Conservation (phyloP, 2,113 vertebrate genomes). For the Ciconia maguari region DNA sequence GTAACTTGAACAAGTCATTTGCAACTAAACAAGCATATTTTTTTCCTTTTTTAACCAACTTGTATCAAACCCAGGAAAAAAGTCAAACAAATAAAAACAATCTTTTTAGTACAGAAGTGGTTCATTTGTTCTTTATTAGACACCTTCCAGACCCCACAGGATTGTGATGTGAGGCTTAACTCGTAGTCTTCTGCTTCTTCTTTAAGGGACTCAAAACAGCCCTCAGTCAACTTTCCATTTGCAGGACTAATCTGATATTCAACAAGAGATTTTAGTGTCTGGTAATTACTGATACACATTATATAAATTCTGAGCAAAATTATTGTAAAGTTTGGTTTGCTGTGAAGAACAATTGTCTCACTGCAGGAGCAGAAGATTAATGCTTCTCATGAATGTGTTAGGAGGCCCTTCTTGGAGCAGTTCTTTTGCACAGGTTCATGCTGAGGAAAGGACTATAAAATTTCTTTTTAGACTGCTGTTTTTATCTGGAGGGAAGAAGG, state of each 20-base stretch:
- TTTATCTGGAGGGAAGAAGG: neutral
- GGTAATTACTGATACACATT: rapidly evolving
- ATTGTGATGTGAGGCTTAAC: neutral
- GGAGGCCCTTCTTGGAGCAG: neutral
- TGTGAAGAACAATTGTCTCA: neutral
- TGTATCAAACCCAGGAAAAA: neutral
- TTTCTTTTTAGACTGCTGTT: neutral
- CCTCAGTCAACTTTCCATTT: neutral
- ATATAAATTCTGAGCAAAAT: neutral
- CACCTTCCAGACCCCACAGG: neutral
- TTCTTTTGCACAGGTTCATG: neutral
- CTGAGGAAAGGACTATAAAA: neutral
- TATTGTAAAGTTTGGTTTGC: neutral
- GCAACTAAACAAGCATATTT: neutral
- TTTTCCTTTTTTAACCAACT: neutral
- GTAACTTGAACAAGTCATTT: neutral
- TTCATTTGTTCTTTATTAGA: neutral
- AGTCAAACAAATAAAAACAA: neutral
- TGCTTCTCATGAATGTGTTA: neutral
- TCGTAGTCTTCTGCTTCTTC: neutral
- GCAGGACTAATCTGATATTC: too few relatives aligned
- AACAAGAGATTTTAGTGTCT: neutral
- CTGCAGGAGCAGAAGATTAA: neutral
- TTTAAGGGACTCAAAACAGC: neutral
- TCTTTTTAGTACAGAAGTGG: neutral